Percentiles rank a stretch among this genome's conserved stretches.
These are phyloP conservation scores for Neodontobutis hainanensis DNA, from an alignment of 2,113 vertebrate species.

Conservation along the genomic window DNA sequence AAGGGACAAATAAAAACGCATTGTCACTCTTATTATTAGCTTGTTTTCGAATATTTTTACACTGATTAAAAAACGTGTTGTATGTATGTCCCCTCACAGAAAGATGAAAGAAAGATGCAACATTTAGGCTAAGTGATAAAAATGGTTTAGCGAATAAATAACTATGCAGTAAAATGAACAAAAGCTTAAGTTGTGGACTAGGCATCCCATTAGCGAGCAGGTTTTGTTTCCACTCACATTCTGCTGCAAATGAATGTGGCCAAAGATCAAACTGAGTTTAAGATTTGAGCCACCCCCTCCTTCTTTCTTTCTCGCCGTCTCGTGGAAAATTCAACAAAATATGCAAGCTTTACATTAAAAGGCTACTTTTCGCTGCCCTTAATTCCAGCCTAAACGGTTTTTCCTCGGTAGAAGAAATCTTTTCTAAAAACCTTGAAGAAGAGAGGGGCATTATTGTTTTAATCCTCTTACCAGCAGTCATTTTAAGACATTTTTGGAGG, in stretches of 20 bases:
- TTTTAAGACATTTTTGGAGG: slow-evolving; percentile 91
- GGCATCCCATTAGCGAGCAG: neutral
- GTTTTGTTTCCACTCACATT: slow-evolving; percentile 20
- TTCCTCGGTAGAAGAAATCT: slow-evolving; percentile 97
- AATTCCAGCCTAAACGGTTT: slow-evolving; percentile 99
- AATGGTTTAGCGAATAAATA: neutral
- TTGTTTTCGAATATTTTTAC: neutral
- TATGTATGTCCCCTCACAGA: neutral
- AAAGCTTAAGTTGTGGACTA: neutral
- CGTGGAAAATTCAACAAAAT: slow-evolving; percentile 80
- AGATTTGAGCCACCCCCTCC: slow-evolving; percentile 42
- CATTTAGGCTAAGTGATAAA: no score
- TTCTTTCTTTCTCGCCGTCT: slow-evolving; percentile 37
- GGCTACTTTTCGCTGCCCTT: slow-evolving; percentile 91
- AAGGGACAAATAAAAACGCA: slow-evolving; percentile 24
- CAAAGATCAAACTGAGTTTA: slow-evolving; percentile 73
- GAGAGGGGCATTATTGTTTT: slow-evolving; percentile 98
- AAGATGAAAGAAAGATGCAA: neutral
- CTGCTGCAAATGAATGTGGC: slow-evolving; percentile 50
- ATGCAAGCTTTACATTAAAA: slow-evolving; percentile 90
- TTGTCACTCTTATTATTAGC: neutral
- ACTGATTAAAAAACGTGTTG: neutral
- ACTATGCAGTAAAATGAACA: neutral
- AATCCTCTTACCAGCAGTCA: slow-evolving; percentile 99
- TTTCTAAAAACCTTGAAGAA: slow-evolving; percentile 94